These are phyloP conservation scores for Hystrix brachyura DNA, from an alignment of 2,113 vertebrate species.

Conservation along the genomic window DNA sequence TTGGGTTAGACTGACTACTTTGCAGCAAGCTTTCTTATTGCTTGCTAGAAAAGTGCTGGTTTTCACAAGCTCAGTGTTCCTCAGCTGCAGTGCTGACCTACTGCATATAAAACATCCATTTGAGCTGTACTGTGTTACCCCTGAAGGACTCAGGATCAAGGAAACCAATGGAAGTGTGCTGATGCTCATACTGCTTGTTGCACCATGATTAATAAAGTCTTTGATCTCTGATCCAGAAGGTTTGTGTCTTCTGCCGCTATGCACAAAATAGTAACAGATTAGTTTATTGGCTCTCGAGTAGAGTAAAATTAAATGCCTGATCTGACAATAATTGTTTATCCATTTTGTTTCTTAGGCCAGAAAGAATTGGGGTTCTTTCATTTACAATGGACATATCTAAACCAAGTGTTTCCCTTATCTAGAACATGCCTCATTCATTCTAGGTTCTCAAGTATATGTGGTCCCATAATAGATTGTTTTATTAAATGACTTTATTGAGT, in stretches of 20 bases:
- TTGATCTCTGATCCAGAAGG: background rate
- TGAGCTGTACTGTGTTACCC: background rate
- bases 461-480: background rate
- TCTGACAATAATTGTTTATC: background rate
- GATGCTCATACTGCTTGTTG: background rate
- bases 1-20: background rate
- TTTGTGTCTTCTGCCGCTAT: background rate
- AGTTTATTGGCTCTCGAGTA: background rate
- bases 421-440: background rate
- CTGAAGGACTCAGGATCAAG: background rate
- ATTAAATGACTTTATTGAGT: background rate
- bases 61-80: background rate
- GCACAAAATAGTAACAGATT: background rate
- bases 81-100: background rate
- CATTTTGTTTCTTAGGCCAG: background rate
- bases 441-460: background rate
- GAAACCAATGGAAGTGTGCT: background rate
- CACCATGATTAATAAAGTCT: background rate
- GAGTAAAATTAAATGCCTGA: background rate
- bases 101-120: background rate
- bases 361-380: background rate
- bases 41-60: background rate
- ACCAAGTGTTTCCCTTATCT: background rate
- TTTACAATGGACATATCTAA: background rate
- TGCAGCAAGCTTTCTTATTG: background rate